These are phyloP conservation scores for Vesta saturnalis DNA, from an alignment of 2,888 invertebrate genomes.

Conservation along the genomic window DNA sequence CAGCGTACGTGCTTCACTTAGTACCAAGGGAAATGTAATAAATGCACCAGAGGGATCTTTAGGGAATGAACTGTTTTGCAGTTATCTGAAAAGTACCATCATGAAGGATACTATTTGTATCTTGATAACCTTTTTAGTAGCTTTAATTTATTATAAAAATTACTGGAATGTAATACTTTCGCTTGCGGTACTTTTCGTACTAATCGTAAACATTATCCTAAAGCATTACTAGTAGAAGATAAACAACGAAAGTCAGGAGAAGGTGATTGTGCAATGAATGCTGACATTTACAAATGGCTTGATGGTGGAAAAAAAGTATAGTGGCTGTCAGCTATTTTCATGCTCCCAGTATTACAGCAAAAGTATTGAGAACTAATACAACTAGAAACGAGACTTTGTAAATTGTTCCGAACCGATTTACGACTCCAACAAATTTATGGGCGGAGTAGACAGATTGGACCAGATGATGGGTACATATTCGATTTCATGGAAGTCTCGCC, in stretches of 20 bases:
- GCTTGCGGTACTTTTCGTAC: no score
- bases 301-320: not conserved
- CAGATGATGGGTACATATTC: not conserved
- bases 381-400: no score
- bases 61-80: no score
- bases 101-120: no score
- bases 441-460: not conserved
- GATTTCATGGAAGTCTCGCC: not conserved
- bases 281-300: not conserved
- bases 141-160: no score
- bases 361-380: no score
- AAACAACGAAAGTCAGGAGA: not conserved
- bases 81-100: no score
- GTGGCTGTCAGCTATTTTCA: not conserved
- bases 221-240: not conserved
- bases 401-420: not conserved
- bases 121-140: no score
- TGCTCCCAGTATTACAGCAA: not conserved
- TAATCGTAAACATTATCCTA: not conserved
- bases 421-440: not conserved
- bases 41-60: no score
- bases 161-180: no score
- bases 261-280: not conserved
- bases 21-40: no score
- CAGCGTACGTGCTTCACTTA: no score